Conservation (phyloP, 2,113 vertebrate species). For the Ploceus nigricollis region DNA sequence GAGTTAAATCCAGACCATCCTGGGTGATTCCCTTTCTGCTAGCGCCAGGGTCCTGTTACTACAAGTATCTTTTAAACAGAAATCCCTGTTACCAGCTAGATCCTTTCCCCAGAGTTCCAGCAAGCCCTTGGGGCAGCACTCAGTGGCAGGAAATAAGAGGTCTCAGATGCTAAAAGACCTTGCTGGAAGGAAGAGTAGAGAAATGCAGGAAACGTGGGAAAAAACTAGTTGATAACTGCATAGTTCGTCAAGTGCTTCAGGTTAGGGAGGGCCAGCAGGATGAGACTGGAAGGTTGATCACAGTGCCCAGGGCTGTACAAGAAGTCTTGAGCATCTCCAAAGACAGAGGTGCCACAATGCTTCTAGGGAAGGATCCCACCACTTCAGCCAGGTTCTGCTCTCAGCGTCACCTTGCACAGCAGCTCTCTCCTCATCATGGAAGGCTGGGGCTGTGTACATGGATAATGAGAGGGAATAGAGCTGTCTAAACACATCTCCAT, state of each 20-base stretch:
- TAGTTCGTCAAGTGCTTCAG: not conserved
- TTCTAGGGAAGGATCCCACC: not conserved
- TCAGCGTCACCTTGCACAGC: rapidly evolving
- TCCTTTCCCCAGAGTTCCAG: not conserved
- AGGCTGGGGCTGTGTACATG: not conserved
- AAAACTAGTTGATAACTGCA: not conserved
- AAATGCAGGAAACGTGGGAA: not conserved
- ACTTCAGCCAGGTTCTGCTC: not conserved
- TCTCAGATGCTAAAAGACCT: not conserved
- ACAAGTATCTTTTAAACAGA: not conserved
- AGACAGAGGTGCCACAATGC: not conserved
- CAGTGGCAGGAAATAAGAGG: not conserved
- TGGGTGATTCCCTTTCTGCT: not conserved
- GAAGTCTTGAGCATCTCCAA: not conserved
- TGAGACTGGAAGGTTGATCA: not conserved
- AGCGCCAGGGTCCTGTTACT: not conserved
- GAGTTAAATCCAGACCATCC: not conserved
- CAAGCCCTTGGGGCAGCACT: not conserved
- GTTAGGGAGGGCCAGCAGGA: not conserved
- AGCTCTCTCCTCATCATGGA: not conserved
- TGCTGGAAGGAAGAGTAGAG: not conserved
- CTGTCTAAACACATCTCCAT: not conserved
- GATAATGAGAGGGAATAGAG: not conserved
- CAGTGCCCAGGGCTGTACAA: not conserved
- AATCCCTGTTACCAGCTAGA: not conserved